A percentile compares a stretch with the other conserved stretches of the same genome.
Evolutionary conservation across 92 coral and sea anemone species (phyloP).

Genomic region (Diadumene lineata): DNA sequence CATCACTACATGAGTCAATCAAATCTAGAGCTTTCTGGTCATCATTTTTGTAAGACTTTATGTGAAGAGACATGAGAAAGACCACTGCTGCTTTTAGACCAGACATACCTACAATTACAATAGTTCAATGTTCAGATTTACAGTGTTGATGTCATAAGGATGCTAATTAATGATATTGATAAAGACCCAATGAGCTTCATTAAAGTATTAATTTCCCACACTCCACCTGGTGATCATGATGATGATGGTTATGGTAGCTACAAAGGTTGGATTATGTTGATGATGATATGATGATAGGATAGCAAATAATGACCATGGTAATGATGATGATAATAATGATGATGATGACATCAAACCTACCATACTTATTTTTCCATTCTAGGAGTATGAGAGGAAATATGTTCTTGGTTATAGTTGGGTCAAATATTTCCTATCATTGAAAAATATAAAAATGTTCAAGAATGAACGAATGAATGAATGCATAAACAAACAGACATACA

Average conservation of each 20-base stretch:
- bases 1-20: not conserved
- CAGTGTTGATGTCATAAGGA: too few species aligned
- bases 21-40: not conserved
- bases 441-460: not conserved
- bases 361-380: not conserved
- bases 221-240: too few species aligned
- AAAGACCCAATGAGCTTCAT: too few species aligned
- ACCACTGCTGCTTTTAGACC: not conserved
- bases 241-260: too few species aligned
- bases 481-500: not conserved
- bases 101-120: not conserved
- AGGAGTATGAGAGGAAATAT: not conserved
- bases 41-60: not conserved
- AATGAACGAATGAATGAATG: not conserved
- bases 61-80: not conserved
- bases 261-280: too few species aligned
- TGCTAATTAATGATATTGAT: not conserved
- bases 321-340: too few species aligned
- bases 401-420: slow-evolving; percentile 6
- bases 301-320: not conserved
- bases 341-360: not conserved
- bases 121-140: too few species aligned
- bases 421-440: not conserved
- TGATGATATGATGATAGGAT: not conserved
- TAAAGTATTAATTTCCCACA: too few species aligned